These are phyloP conservation scores for Buathra laborator DNA, from an alignment of 2,888 invertebrate species.

Conservation along the genomic window DNA sequence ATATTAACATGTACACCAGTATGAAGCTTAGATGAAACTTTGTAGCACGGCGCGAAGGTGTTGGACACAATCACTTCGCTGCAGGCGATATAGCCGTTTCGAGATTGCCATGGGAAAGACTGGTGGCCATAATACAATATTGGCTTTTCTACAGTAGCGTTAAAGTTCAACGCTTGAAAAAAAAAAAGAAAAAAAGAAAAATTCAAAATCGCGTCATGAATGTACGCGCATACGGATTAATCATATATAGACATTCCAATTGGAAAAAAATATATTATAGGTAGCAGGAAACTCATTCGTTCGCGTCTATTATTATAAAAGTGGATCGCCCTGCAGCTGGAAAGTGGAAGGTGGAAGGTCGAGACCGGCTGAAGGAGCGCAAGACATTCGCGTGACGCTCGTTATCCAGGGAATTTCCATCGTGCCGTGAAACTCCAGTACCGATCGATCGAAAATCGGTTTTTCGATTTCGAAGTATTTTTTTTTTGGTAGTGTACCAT, in stretches of 20 bases:
- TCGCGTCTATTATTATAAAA: conserved; percentile 2
- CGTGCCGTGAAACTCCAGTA: neutral
- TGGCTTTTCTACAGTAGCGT: neutral
- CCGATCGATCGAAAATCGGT: too few relatives aligned
- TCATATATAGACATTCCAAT: neutral
- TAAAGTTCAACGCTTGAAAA: conserved; percentile 20
- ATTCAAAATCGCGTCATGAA: neutral
- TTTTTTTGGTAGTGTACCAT: neutral
- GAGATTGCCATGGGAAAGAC: conserved; percentile 34
- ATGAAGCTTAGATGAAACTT: neutral
- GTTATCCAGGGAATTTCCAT: neutral
- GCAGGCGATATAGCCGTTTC: conserved; percentile 12
- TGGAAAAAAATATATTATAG: neutral
- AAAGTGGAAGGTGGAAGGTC: conserved; percentile 21
- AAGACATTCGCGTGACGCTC: neutral
- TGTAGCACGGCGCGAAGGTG: neutral
- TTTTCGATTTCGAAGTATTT: neutral
- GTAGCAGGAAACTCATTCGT: neutral
- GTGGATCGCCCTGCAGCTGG: neutral
- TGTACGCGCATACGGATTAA: neutral
- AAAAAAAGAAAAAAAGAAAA: neutral
- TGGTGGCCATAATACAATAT: neutral
- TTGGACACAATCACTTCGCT: conserved; percentile 23
- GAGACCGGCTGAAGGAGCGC: neutral
- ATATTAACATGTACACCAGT: conserved; percentile 3